Evolutionary conservation across 2,113 vertebrate genomes (phyloP).

Genomic region (Gracilinanus agilis): DNA sequence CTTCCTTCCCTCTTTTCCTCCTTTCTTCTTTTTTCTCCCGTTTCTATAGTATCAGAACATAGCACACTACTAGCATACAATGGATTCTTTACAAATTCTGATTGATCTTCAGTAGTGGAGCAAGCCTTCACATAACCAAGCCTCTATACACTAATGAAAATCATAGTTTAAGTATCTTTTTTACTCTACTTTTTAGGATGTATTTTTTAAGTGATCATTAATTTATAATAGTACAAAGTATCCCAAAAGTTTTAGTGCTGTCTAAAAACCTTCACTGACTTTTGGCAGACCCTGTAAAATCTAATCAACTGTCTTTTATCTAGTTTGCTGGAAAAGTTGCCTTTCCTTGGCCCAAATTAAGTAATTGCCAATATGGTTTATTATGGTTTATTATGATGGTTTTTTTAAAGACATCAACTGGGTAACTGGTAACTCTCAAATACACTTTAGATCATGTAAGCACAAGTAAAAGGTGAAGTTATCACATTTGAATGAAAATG

Average conservation of each 20-base stretch:
- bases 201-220: neutral
- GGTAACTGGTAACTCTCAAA: neutral
- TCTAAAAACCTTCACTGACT: neutral
- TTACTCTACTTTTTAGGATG: neutral
- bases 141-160: neutral
- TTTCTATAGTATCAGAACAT: neutral
- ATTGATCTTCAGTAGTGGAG: neutral
- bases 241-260: neutral
- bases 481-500: no score
- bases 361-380: neutral
- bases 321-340: neutral
- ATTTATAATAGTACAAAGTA: neutral
- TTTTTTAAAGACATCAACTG: neutral
- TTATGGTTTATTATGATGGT: neutral
- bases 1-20: no score
- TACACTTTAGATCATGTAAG: neutral
- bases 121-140: neutral
- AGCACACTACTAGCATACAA: neutral
- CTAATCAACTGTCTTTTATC: neutral
- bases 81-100: neutral
- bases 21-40: neutral
- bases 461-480: no score
- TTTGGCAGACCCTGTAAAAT: neutral
- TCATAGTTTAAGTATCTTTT: neutral
- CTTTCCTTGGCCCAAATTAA: neutral